A percentile compares a stretch with the other conserved stretches of the same genome.
Conservation (phyloP, 2,797 vertebrate genomes). For the Anomalospiza imberbis region DNA sequence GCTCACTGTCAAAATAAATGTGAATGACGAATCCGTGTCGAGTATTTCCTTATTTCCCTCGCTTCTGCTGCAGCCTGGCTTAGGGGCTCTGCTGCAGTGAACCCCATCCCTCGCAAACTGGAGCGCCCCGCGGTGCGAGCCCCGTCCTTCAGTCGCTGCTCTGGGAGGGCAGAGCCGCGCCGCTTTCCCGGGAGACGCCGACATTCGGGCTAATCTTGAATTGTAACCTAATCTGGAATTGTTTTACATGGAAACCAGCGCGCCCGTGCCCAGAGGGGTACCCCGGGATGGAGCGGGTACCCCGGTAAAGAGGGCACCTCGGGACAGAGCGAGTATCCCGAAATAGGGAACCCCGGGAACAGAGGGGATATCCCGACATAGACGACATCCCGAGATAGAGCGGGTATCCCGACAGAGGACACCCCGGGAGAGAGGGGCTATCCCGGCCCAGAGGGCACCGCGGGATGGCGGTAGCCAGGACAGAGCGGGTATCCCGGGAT, state of each 20-base stretch:
- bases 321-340: not conserved
- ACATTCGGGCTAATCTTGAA: not conserved
- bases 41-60: not conserved
- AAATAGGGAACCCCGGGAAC: not conserved
- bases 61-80: not conserved
- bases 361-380: not conserved
- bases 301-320: not conserved
- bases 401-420: no score
- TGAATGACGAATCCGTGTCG: not conserved
- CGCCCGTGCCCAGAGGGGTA: not conserved
- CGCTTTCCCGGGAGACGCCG: not conserved
- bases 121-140: rapidly evolving
- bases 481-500: not conserved
- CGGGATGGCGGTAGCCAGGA: not conserved
- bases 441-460: not conserved
- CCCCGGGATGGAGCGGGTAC: no score
- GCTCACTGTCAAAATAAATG: not conserved
- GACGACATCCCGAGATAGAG: not conserved
- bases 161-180: not conserved
- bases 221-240: not conserved
- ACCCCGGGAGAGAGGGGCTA: not conserved
- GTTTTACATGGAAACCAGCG: not conserved
- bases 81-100: not conserved
- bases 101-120: not conserved
- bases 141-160: not conserved